Evolutionary conservation across 2,113 vertebrate genomes (phyloP).

Genomic region (Pterocles orientalis): DNA sequence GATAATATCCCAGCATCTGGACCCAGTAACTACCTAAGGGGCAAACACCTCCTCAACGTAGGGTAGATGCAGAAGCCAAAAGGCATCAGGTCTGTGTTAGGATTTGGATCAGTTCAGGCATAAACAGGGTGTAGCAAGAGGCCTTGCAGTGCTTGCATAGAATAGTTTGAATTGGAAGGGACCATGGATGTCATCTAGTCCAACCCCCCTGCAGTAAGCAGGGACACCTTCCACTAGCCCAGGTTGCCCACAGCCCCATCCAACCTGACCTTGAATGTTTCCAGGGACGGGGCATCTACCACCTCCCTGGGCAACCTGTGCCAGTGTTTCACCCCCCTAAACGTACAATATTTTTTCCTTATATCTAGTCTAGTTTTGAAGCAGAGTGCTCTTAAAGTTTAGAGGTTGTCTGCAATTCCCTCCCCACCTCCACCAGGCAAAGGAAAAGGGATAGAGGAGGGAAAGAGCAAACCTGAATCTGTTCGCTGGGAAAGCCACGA

Average conservation of each 20-base stretch:
- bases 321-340: too few relatives aligned
- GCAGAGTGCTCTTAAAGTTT: not conserved
- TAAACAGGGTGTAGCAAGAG: not conserved
- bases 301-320: too few relatives aligned
- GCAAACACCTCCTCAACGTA: not conserved
- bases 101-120: not conserved
- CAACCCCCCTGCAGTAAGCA: too few relatives aligned
- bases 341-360: too few relatives aligned
- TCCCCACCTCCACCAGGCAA: not conserved
- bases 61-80: not conserved
- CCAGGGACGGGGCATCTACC: too few relatives aligned
- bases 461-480: not conserved
- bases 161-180: too few relatives aligned
- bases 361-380: not conserved
- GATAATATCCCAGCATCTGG: not conserved
- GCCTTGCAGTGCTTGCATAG: not conserved
- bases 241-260: too few relatives aligned
- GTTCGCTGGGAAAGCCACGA: not conserved
- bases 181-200: too few relatives aligned
- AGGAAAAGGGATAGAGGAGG: not conserved
- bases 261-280: too few relatives aligned
- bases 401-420: not conserved
- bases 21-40: not conserved
- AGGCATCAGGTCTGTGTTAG: not conserved
- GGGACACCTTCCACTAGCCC: too few relatives aligned